Conservation (phyloP, 2,113 vertebrate genomes). For the Raja brachyura region DNA sequence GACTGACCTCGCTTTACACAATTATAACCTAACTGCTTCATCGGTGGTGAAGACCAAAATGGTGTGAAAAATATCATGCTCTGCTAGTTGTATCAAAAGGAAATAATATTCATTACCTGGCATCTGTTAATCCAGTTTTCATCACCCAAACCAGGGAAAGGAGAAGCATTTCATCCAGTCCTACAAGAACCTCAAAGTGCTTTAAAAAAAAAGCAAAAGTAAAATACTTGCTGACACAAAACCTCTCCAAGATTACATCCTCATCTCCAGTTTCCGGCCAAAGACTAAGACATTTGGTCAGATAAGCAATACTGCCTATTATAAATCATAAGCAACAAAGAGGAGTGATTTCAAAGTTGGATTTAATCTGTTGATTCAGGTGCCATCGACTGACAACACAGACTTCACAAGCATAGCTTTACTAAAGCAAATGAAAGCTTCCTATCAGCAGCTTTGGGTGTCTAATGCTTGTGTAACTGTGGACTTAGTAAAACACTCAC, state of each 20-base stretch:
- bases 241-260: conserved; percentile 1
- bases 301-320: conserved; percentile 7
- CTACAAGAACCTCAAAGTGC: background rate
- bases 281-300: background rate
- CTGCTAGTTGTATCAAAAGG: background rate
- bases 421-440: background rate
- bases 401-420: background rate
- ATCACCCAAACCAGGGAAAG: background rate
- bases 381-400: background rate
- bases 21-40: background rate
- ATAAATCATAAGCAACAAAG: conserved; percentile 29
- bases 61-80: background rate
- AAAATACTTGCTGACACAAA: conserved; percentile 23
- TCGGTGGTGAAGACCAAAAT: background rate
- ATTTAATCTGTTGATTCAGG: background rate
- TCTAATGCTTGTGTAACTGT: background rate
- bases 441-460: background rate
- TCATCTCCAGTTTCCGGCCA: conserved; percentile 27
- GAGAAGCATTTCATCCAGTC: background rate
- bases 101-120: background rate
- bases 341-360: conserved; percentile 1
- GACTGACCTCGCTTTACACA: background rate
- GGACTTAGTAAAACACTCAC: background rate
- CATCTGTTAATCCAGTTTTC: conserved; percentile 23
- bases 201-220: conserved; percentile 16